These are phyloP conservation scores for Paragorgia papillata DNA, from an alignment of 92 coral and sea anemone genomes.

Conservation along the genomic window DNA sequence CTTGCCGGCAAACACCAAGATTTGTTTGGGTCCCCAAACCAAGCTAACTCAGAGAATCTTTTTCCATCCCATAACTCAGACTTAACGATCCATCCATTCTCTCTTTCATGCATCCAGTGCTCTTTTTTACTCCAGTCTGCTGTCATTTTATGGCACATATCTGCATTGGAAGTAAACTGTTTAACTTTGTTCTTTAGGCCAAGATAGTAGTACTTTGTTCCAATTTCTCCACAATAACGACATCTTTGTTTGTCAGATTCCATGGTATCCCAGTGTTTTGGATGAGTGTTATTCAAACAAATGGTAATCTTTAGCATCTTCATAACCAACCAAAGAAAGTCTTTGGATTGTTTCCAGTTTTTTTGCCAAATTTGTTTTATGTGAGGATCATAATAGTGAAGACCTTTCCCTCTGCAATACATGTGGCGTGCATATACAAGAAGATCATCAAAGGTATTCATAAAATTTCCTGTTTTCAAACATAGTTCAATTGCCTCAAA, in stretches of 20 bases:
- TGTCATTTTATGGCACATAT: constrained; percentile 68
- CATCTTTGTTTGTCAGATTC: constrained; percentile 51
- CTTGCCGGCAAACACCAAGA: constrained; percentile 71
- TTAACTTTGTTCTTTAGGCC: constrained; percentile 66
- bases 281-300: constrained; percentile 58
- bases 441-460: constrained; percentile 53
- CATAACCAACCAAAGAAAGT: constrained; percentile 54
- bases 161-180: constrained; percentile 52
- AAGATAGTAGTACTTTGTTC: constrained; percentile 65
- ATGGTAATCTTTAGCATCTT: constrained; percentile 64
- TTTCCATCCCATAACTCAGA: constrained; percentile 66
- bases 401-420: constrained; percentile 65
- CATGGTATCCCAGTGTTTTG: constrained; percentile 71
- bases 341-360: constrained; percentile 58
- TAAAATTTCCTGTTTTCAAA: constrained; percentile 53
- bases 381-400: constrained; percentile 54
- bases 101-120: constrained; percentile 66
- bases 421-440: constrained; percentile 65
- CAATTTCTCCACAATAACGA: constrained; percentile 56
- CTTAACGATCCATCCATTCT: constrained; percentile 34
- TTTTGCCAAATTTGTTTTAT: constrained; percentile 56
- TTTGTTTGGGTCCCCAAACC: constrained; percentile 65
- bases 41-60: constrained; percentile 60
- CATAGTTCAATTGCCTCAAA: constrained; percentile 57
- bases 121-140: constrained; percentile 71